Evolutionary conservation across 2,888 invertebrate genomes (phyloP), one percentile per base, ranked within the genome.

Genomic region (Drymonia ruficornis): DNA sequence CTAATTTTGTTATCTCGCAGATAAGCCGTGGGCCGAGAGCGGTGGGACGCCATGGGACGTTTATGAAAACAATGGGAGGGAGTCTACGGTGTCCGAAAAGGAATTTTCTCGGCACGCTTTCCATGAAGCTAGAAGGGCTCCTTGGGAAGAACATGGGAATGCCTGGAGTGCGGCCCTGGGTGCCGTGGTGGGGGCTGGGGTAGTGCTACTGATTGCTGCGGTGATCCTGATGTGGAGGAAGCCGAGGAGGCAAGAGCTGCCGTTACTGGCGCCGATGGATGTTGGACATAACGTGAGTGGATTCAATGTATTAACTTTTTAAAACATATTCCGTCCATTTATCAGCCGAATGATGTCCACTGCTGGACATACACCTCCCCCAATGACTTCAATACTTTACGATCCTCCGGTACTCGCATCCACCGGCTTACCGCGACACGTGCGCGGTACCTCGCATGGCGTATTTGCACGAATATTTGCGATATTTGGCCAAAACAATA

Each of bases 1-100:
- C 78, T 87, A 89, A 89, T 85, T 81, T 84, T 61, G 86, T 91
- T 91, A 91, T 91, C 91, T 81, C 59, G 50, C 79, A 90, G 91
- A 91, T 91, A 91, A 91, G 84, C 83, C 72, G 80, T 84, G 89
- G 89, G 78, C 80, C 77, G 82, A 80, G 65, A 74, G 81, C 69
- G 77, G 75, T 56, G 76, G 75, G 70, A 46, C 16, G 13, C 31
- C 31, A 6, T 16, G 31, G 34, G 47, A 47, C 9, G 29, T 47
- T 13, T 13, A 44, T 34, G 46, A 29, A 47, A 29, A 46, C 16
- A 46, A 68, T 78, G 84, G 85, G 80, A 81, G 57, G 75, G 71
- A 65, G 70, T 40, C 46, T 59, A 80, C 61, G 13, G 9, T 11
- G n/a, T 36, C 36, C n/a, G 36, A 13, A n/a, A 6, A n/a, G 36